Conservation (phyloP, 2,113 vertebrate genomes). For the Sinosuthora webbiana region DNA sequence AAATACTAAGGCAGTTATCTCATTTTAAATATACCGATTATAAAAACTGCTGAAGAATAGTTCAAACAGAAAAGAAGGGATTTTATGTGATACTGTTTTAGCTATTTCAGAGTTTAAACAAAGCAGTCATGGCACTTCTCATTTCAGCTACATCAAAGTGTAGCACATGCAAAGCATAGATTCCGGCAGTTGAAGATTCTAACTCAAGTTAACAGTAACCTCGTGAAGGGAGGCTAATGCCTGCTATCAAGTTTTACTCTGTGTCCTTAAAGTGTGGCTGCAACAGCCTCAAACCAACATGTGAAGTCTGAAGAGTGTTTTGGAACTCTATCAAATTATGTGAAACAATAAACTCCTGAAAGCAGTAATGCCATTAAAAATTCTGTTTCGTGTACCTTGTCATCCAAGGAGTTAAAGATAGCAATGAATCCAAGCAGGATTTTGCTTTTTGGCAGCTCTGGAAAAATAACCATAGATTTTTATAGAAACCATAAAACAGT, state of each 20-base stretch:
- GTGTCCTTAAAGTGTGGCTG: background rate
- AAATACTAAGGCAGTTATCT: background rate
- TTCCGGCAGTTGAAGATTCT: background rate
- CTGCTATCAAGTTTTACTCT: background rate
- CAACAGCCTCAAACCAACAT: background rate
- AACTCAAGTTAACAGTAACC: background rate
- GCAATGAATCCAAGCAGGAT: background rate
- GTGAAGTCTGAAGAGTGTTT: background rate
- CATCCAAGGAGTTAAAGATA: background rate
- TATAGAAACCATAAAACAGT: background rate
- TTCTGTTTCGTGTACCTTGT: background rate
- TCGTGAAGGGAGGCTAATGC: background rate
- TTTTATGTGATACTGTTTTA: background rate
- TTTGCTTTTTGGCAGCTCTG: background rate
- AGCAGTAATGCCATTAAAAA: background rate
- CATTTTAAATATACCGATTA: conserved; percentile 12
- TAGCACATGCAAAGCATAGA: background rate
- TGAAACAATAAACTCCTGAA: background rate
- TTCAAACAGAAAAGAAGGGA: background rate
- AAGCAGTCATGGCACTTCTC: background rate
- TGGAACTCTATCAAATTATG: background rate
- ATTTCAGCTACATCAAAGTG: background rate
- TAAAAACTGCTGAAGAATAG: background rate
- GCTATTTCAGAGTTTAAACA: background rate
- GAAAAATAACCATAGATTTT: conserved; percentile 1